Conservation (phyloP, 1,140 invertebrate species). For the Bradynema listronoti region DNA sequence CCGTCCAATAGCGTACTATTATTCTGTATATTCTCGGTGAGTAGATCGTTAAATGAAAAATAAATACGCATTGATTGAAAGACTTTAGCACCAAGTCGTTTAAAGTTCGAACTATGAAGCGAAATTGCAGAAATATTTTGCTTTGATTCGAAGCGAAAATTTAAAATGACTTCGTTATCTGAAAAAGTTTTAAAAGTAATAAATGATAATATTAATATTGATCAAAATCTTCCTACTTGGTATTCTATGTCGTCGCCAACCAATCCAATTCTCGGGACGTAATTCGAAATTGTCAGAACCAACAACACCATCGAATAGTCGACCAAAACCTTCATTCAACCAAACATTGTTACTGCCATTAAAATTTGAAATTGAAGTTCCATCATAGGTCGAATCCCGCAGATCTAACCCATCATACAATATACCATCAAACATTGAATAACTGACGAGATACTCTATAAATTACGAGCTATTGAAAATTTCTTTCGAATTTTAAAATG, state of each 20-base stretch:
- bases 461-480: neutral
- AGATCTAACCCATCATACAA: constrained; percentile 72
- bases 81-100: constrained; percentile 8
- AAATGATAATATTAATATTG: neutral
- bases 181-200: neutral
- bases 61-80: constrained; percentile 24
- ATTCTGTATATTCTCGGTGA: too few species aligned
- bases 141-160: constrained; percentile 78
- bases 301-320: constrained; percentile 74
- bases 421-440: constrained; percentile 73
- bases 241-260: constrained; percentile 64
- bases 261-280: constrained; percentile 78
- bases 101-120: constrained; percentile 69
- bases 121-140: constrained; percentile 77
- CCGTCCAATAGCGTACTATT: neutral
- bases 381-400: constrained; percentile 85
- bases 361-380: constrained; percentile 60
- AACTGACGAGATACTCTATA: constrained; percentile 72
- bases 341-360: constrained; percentile 61
- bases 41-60: too few species aligned
- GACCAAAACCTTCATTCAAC: constrained; percentile 74
- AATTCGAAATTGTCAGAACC: constrained; percentile 73
- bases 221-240: neutral
- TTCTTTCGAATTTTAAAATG: too few species aligned
- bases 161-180: constrained; percentile 18